Conservation (phyloP, 2,797 vertebrate genomes). For the Chanos chanos region DNA sequence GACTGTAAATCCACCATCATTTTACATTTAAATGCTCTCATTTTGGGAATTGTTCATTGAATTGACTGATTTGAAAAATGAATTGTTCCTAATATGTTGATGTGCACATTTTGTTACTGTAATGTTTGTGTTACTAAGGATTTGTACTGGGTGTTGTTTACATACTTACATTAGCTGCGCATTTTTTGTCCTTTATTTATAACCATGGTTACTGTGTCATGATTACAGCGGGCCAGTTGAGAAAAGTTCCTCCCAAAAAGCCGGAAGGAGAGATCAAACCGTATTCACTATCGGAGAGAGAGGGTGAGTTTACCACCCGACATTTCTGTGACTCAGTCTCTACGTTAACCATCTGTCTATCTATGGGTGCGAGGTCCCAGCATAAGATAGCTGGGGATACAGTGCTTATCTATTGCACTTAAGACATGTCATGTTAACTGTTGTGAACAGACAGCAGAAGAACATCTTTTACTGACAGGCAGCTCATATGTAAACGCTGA, state of each 20-base stretch:
- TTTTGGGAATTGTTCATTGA: too few relatives aligned
- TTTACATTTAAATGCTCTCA: too few relatives aligned
- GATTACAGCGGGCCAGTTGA: constrained; percentile 61
- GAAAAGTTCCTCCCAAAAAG: constrained; percentile 78
- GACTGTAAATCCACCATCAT: too few relatives aligned
- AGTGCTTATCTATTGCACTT: too few relatives aligned
- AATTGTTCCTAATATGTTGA: too few relatives aligned
- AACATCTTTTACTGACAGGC: background rate
- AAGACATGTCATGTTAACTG: background rate
- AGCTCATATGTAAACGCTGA: too few relatives aligned
- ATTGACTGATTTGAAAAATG: too few relatives aligned
- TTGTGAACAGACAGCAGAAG: background rate
- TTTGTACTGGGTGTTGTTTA: background rate
- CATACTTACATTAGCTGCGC: background rate
- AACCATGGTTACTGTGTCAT: constrained; percentile 24
- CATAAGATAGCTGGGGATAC: too few relatives aligned
- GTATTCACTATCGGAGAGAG: constrained; percentile 85
- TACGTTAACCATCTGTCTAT: background rate
- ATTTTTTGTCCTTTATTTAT: background rate
- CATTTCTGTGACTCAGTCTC: background rate
- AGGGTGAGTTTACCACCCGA: constrained; percentile 71
- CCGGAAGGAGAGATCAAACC: constrained; percentile 89
- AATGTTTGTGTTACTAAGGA: background rate
- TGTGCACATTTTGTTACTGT: background rate
- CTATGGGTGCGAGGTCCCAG: too few relatives aligned